Evolutionary conservation across 2,888 invertebrate genomes (phyloP).

Genomic region (Lithosia quadra): DNA sequence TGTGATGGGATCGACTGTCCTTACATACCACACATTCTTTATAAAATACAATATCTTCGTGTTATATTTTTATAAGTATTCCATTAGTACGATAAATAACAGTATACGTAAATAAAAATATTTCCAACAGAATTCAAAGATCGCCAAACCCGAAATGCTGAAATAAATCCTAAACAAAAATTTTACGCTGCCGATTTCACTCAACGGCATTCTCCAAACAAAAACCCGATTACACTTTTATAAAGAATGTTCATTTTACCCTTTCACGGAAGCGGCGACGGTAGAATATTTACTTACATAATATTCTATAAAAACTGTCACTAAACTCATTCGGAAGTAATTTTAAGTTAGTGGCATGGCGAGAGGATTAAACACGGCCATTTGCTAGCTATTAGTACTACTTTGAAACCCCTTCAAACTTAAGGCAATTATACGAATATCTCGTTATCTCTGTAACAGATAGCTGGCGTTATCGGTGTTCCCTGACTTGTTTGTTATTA

Average conservation of each 20-base stretch:
- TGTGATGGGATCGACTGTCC: too few relatives aligned
- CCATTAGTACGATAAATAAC: too few relatives aligned
- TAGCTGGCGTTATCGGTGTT: constrained; percentile 3
- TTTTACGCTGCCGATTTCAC: constrained; percentile 13
- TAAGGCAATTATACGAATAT: constrained; percentile 35
- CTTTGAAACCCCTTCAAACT: constrained; percentile 44
- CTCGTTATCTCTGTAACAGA: constrained; percentile 25
- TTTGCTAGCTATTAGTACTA: constrained; percentile 66
- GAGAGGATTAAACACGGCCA: constrained; percentile 61
- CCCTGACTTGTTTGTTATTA: constrained; percentile 4
- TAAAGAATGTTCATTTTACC: constrained; percentile 56
- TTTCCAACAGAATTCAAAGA: neutral
- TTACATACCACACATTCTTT: too few relatives aligned
- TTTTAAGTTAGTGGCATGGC: constrained; percentile 60
- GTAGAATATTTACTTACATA: constrained; percentile 37
- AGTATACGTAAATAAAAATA: neutral
- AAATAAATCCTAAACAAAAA: constrained; percentile 15
- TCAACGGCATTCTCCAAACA: constrained; percentile 30
- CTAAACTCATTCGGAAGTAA: constrained; percentile 70
- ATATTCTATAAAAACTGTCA: constrained; percentile 57
- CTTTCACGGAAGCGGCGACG: constrained; percentile 43
- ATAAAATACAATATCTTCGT: neutral
- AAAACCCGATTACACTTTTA: constrained; percentile 41
- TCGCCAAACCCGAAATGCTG: neutral
- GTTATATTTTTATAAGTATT: neutral